Evolutionary conservation across 2,797 vertebrate species (phyloP).

Genomic region (Apodemus agrarius): DNA sequence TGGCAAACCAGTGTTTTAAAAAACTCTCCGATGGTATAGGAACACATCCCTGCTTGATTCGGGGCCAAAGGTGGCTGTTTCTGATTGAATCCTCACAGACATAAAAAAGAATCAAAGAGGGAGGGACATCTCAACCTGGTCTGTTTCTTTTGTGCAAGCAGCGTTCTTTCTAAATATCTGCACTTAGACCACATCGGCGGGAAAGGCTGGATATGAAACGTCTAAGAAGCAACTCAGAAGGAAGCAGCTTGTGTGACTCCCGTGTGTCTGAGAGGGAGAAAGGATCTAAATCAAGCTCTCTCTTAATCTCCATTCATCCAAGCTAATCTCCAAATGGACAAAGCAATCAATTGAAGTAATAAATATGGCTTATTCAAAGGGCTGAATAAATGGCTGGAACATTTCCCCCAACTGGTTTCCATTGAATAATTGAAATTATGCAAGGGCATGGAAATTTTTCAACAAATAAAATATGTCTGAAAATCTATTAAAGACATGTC

Average conservation of each 20-base stretch:
- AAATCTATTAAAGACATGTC: conserved; percentile 79
- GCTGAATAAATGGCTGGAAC: conserved; percentile 67
- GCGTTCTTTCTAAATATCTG: neutral
- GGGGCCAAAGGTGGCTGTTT: neutral
- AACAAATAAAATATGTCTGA: conserved; percentile 71
- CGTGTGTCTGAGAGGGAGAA: neutral
- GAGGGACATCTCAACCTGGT: neutral
- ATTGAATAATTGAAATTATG: conserved; percentile 75
- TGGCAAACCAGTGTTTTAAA: neutral
- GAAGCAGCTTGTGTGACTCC: neutral
- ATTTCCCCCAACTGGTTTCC: conserved; percentile 61
- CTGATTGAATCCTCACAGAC: neutral
- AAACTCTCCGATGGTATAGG: neutral
- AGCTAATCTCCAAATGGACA: conserved; percentile 71
- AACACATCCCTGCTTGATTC: neutral
- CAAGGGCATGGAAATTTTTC: conserved; percentile 73
- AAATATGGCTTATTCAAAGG: conserved; percentile 69
- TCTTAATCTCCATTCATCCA: conserved; percentile 17
- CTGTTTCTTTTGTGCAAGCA: neutral
- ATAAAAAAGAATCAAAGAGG: neutral
- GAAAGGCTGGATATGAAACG: neutral
- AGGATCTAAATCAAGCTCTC: neutral
- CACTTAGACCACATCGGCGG: neutral
- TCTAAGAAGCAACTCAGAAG: neutral
- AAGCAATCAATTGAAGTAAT: conserved; percentile 70